Percentiles rank a stretch among this genome's conserved stretches.
These are phyloP conservation scores for Erpobdella octoculata DNA, from an alignment of 2,888 invertebrate species.

Conservation along the genomic window DNA sequence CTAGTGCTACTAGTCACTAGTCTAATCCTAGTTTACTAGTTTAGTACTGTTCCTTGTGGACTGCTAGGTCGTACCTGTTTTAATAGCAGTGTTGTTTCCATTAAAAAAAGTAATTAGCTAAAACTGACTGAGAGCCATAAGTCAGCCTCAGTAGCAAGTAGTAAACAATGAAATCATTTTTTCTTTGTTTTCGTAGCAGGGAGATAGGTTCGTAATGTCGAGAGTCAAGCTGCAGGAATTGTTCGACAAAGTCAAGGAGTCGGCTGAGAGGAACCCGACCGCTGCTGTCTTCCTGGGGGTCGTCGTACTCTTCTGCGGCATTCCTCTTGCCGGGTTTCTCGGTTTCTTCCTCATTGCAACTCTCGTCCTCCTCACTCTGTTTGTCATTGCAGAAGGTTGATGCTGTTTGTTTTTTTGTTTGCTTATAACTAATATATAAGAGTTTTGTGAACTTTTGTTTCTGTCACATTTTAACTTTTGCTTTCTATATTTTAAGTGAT, in stretches of 20 bases:
- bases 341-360: background rate
- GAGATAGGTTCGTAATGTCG: too few relatives aligned
- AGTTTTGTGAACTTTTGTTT: background rate
- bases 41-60: too few relatives aligned
- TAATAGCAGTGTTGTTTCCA: too few relatives aligned
- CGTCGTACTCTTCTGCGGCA: background rate
- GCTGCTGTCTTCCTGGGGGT: background rate
- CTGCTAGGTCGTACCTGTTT: too few relatives aligned
- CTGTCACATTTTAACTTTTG: background rate
- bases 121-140: too few relatives aligned
- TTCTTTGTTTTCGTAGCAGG: too few relatives aligned
- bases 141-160: too few relatives aligned
- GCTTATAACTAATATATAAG: background rate
- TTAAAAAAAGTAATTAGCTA: too few relatives aligned
- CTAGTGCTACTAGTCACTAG: too few relatives aligned
- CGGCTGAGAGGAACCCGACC: background rate
- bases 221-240: background rate
- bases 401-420: background rate
- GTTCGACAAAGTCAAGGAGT: background rate
- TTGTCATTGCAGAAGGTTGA: background rate
- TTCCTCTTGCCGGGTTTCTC: background rate
- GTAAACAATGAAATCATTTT: too few relatives aligned
- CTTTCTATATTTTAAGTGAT: background rate
- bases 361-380: background rate
- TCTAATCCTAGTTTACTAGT: too few relatives aligned